Base-by-base conservation (phyloP, 2,888 invertebrate species). In the Coenonympha glycerion region DNA sequence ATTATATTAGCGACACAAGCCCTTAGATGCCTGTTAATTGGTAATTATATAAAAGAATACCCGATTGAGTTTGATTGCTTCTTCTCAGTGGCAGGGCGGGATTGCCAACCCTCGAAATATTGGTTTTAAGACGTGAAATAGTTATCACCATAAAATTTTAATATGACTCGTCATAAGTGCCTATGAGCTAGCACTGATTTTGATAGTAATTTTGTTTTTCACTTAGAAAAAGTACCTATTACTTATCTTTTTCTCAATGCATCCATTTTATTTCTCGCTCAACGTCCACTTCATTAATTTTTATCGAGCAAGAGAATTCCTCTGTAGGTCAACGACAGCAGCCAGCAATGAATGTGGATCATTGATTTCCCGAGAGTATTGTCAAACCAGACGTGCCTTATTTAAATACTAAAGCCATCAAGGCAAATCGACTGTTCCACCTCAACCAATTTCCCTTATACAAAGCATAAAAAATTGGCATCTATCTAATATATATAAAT, bases 321-420 rank as follows among this genome's bases (percentile, higher is more conserved):
- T 73, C 76, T 74, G 61, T 75, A 71, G 76, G 76, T 74, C 74
- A 74, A 62, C 58, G 54, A 63, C 63, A 61, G 64, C 57, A 53
- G 58, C 60, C 61, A 52, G 57, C 61, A 71, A 68, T 68, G 72
- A 75, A 69, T 73, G 62, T 62, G 65, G 67, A 68, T 72, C 78
- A 78, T 72, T 82, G 81, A 82, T 82, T 82, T 82, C 80, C 80
- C 80, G 59, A 63, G 82, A 68, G 80, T 71, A 70, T 79, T 76
- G 79, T 79, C 72, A 76, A 79, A 76, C 65, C 70, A 69, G 71
- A 71, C 68, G 67, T 69, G 65, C 63, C 66, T 73, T 72, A 71
- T 73, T 73, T 72, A 74, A 76, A 72, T 69, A 69, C 66, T 62
- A 53, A 65, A 64, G 57, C 61, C 53, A 49, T 56, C 40, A 48